Evolutionary conservation across 2,888 invertebrate genomes (phyloP).

Genomic region (Anaspis maculata): DNA sequence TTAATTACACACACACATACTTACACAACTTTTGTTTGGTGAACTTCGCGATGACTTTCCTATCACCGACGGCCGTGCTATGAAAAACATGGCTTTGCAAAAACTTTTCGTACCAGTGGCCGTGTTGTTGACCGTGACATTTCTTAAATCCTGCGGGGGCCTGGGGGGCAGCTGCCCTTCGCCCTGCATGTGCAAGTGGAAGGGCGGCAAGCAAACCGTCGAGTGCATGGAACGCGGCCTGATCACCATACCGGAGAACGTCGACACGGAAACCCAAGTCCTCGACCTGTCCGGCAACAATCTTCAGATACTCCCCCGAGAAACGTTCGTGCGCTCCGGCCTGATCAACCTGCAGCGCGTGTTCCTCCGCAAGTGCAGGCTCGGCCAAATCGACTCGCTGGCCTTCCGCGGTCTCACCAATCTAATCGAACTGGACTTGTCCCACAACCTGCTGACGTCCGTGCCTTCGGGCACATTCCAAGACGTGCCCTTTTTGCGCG

Average conservation of each 20-base stretch:
- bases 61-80: too few relatives aligned
- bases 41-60: too few relatives aligned
- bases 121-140: conserved; percentile 15
- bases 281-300: conserved; percentile 84
- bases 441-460: conserved; percentile 70
- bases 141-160: conserved; percentile 34
- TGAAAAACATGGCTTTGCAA: too few relatives aligned
- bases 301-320: conserved; percentile 71
- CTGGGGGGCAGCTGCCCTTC: conserved; percentile 60
- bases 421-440: conserved; percentile 82
- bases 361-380: conserved; percentile 73
- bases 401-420: conserved; percentile 83
- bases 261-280: conserved; percentile 85
- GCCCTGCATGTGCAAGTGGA: conserved; percentile 88
- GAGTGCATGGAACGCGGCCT: conserved; percentile 80
- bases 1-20: too few relatives aligned
- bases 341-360: conserved; percentile 81
- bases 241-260: conserved; percentile 75
- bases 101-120: too few relatives aligned
- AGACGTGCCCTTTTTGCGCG: conserved; percentile 73
- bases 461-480: conserved; percentile 74
- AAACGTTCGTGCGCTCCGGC: conserved; percentile 73
- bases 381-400: conserved; percentile 76
- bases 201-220: conserved; percentile 86
- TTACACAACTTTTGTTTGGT: too few relatives aligned